These are phyloP conservation scores for Ranitomeya variabilis DNA, from an alignment of 2,113 vertebrate genomes.

Conservation along the genomic window DNA sequence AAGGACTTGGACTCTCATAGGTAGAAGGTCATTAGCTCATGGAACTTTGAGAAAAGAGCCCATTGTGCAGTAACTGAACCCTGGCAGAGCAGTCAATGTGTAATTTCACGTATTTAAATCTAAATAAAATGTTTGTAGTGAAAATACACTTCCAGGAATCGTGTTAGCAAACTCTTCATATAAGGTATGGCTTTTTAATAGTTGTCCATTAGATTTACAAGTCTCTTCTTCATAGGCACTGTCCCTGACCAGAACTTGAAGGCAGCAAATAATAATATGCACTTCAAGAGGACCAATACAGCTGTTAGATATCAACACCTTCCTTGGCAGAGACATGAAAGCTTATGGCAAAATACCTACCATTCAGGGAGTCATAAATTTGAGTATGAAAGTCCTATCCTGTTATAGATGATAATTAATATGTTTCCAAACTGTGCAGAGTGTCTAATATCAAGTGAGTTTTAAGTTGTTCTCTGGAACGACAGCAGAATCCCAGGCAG, in stretches of 20 bases:
- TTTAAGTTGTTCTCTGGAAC: constrained; percentile 53
- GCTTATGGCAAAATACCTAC: constrained; percentile 29
- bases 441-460: constrained; percentile 51
- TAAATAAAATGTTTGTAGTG: not conserved
- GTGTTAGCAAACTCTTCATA: constrained; percentile 34
- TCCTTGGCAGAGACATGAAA: constrained; percentile 48
- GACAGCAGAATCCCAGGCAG: constrained; percentile 51
- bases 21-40: not conserved
- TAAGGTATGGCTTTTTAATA: constrained; percentile 37
- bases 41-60: not conserved
- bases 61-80: not conserved
- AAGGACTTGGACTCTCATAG: not conserved
- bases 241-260: constrained; percentile 38
- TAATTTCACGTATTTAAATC: constrained; percentile 20
- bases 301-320: constrained; percentile 52
- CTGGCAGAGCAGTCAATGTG: constrained; percentile 10
- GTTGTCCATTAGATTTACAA: constrained; percentile 47
- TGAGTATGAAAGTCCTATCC: constrained; percentile 50
- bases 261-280: constrained; percentile 50
- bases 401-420: constrained; percentile 53
- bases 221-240: constrained; percentile 38
- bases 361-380: constrained; percentile 49
- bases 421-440: constrained; percentile 36
- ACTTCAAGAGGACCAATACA: constrained; percentile 45
- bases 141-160: constrained; percentile 43